Percentiles rank a stretch among this genome's conserved stretches.
These are phyloP conservation scores for Mareca penelope DNA, from an alignment of 2,797 vertebrate species.

Conservation along the genomic window DNA sequence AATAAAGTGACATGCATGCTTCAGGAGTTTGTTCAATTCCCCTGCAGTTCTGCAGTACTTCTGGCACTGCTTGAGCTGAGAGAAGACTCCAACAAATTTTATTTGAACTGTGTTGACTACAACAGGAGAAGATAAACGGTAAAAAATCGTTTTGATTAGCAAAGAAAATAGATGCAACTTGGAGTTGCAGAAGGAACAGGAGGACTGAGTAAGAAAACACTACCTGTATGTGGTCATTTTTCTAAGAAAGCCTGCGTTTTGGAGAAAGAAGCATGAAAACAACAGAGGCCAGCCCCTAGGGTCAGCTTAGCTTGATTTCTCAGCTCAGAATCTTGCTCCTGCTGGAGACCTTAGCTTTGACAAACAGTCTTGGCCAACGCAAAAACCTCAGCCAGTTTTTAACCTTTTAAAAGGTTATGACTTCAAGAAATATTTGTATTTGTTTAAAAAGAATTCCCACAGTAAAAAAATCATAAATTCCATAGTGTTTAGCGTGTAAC, in stretches of 20 bases:
- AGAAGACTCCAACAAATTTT: neutral
- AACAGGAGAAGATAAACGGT: neutral
- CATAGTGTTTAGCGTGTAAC: neutral
- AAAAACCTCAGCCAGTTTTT: neutral
- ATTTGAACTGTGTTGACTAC: neutral
- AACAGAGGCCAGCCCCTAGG: neutral
- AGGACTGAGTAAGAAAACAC: neutral
- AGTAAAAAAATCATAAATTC: neutral
- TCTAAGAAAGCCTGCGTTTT: neutral
- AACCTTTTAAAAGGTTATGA: constrained; percentile 4
- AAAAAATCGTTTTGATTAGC: neutral
- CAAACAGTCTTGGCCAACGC: neutral
- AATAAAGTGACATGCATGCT: neutral
- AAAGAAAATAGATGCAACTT: neutral
- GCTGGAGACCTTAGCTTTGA: neutral
- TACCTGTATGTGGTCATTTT: neutral
- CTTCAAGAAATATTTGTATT: neutral
- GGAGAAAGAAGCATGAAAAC: neutral
- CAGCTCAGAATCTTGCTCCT: neutral
- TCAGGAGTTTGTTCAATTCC: neutral
- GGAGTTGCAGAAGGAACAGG: neutral
- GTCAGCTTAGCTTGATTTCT: neutral
- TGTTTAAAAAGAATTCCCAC: neutral
- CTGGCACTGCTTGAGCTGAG: neutral
- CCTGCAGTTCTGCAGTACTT: neutral